phyloP scores from a whole-genome alignment of 35 echinoderm and acorn worm genomes.

The Stichopus chloronotus region DNA sequence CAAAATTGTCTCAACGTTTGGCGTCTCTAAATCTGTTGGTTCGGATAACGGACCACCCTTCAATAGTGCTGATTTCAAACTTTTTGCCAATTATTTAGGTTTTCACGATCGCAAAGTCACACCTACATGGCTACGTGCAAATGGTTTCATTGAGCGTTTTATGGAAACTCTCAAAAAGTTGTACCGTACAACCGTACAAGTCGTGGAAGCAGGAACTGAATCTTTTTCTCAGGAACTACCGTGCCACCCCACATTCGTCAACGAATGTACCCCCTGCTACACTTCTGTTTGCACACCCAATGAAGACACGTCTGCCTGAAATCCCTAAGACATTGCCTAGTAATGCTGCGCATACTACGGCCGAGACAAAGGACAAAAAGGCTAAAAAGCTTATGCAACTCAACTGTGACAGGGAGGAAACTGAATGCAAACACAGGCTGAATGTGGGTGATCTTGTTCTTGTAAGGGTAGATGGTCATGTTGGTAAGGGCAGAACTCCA shows the following conservation, averaged over 20 bases:
- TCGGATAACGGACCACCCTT: slow-evolving; percentile 83
- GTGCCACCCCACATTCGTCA: slow-evolving; percentile 74
- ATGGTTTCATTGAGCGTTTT: slow-evolving; percentile 80
- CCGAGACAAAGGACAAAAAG: neutral
- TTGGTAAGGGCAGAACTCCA: slow-evolving; percentile 53
- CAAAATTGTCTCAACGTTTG: slow-evolving; percentile 70
- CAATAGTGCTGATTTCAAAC: slow-evolving; percentile 66
- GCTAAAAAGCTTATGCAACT: neutral
- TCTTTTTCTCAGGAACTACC: slow-evolving; percentile 70
- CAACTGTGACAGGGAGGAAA: neutral
- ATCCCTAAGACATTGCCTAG: neutral
- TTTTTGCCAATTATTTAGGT: slow-evolving; percentile 73
- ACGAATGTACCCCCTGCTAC: slow-evolving; percentile 71
- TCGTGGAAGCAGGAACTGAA: slow-evolving; percentile 69
- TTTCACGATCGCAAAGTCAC: slow-evolving; percentile 75
- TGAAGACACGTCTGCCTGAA: slow-evolving; percentile 60
- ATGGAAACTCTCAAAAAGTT: slow-evolving; percentile 80
- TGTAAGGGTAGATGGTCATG: slow-evolving; percentile 40
- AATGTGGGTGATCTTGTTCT: slow-evolving; percentile 55
- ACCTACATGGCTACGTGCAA: slow-evolving; percentile 79
- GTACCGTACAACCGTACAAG: slow-evolving; percentile 46
- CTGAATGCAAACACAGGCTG: neutral
- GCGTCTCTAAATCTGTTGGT: slow-evolving; percentile 50
- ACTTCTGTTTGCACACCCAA: slow-evolving; percentile 48
- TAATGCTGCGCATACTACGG: neutral